Percentiles rank a stretch among this genome's conserved stretches.
Conservation (phyloP, 30 jellyfish, hydroid and myxozoan genomes). For the Turritopsis dohrnii region DNA sequence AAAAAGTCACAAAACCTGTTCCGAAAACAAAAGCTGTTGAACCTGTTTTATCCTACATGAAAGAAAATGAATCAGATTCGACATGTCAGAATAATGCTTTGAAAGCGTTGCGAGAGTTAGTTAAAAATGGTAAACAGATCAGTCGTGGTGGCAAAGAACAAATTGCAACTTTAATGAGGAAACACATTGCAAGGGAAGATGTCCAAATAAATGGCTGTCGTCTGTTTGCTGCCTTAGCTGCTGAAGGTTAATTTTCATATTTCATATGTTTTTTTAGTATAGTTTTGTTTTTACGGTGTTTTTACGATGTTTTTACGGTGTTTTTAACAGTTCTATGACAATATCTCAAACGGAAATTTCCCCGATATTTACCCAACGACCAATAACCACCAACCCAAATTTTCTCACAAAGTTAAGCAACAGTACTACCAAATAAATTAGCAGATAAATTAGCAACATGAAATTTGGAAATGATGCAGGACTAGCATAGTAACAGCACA, state of each 20-base stretch:
- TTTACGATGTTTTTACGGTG: not conserved
- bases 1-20: conserved; percentile 7
- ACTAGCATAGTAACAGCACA: too few species aligned
- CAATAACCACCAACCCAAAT: too few species aligned
- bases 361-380: too few species aligned
- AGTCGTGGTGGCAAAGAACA: conserved; percentile 64
- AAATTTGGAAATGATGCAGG: too few species aligned
- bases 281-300: not conserved
- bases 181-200: conserved; percentile 41
- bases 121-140: conserved; percentile 33
- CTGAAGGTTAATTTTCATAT: conserved; percentile 41
- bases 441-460: too few species aligned
- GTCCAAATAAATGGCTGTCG: conserved; percentile 61
- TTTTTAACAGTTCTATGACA: too few species aligned
- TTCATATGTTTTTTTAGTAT: too few species aligned
- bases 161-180: conserved; percentile 48
- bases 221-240: conserved; percentile 57
- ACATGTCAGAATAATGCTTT: conserved; percentile 52
- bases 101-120: conserved; percentile 39
- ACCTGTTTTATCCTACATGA: conserved; percentile 72
- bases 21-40: conserved; percentile 80
- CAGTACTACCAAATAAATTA: too few species aligned
- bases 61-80: conserved; percentile 40
- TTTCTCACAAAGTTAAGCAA: too few species aligned
- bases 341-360: too few species aligned